Base-by-base conservation (phyloP, 2,888 invertebrate genomes). In the Pinctada fucata region DNA sequence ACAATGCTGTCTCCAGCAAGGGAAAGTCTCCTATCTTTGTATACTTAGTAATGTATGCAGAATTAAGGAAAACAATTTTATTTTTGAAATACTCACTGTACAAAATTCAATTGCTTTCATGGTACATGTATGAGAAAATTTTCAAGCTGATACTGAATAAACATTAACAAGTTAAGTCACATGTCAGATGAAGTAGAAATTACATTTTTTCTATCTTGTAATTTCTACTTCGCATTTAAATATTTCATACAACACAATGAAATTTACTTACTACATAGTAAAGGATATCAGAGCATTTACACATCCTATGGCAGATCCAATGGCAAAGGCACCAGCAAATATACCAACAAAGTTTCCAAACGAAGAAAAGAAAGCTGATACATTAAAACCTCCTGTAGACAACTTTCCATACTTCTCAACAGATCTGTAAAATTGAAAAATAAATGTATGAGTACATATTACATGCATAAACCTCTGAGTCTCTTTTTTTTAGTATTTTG, bases 11-110 rank as follows among this genome's bases (percentile, higher is more conserved):
- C 93, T 99, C 99, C 88, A 99, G 93, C 66, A 99, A 93, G 0
- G 99, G 98, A 94, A 98, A 98, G 90, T 99, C 99, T 81, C 97
- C 94, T 31, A 99, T 96, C 89, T 97, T 95, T 8, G 98, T 98
- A 93, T 97, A 98, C 94, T 98, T 98, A 0, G 98, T 92, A 51
- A 92, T 82, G 89, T 91, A 78, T 47, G 50, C 45, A 63, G 5
- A n/a, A 67, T 80, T 78, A 80, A 80, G 78, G 78, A 73, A 50
- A 48, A 48, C 31, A 47, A 66, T 58, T 31, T 31, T 31, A 31
- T 31, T 31, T 31, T 31, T 31, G 31, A 31, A 31, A 31, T 31
- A 31, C 31, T 31, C 31, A 31, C 31, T 31, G 31, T 31, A 31
- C 31, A 31, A 31, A 31, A 31, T 31, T 31, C 31, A 31, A 31